A percentile compares a stretch with the other conserved stretches of the same genome.
These are phyloP conservation scores for Xenus cinereus DNA, from an alignment of 2,113 vertebrate genomes.

Conservation along the genomic window DNA sequence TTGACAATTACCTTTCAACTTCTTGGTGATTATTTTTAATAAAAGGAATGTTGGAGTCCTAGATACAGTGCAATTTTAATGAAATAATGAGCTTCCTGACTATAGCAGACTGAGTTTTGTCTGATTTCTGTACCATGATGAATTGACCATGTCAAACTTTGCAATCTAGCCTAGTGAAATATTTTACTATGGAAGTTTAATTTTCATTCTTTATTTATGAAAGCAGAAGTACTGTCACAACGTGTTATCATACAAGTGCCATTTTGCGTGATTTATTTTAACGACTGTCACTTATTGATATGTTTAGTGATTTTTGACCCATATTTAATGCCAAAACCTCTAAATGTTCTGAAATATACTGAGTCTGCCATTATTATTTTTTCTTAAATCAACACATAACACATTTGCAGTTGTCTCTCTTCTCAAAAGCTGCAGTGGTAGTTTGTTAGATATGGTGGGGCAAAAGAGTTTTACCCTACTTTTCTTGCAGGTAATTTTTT, in stretches of 20 bases:
- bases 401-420: neutral
- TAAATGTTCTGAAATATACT: constrained; percentile 52
- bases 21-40: constrained; percentile 48
- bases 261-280: constrained; percentile 70
- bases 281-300: constrained; percentile 49
- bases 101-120: constrained; percentile 47
- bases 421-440: neutral
- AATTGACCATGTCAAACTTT: constrained; percentile 69
- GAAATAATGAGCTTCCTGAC: constrained; percentile 65
- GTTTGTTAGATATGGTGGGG: neutral
- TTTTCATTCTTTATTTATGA: constrained; percentile 75
- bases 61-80: constrained; percentile 58
- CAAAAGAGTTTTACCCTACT: neutral
- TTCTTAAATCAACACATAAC: neutral
- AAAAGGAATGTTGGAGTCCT: constrained; percentile 38
- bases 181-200: constrained; percentile 75
- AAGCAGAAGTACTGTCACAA: constrained; percentile 55
- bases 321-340: constrained; percentile 61
- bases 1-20: constrained; percentile 14
- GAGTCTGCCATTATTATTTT: constrained; percentile 24
- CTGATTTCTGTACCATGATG: constrained; percentile 65
- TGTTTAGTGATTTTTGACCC: constrained; percentile 66
- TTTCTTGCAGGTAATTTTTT: neutral
- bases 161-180: constrained; percentile 65
- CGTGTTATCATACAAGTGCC: constrained; percentile 30